Evolutionary conservation across 2,888 invertebrate species (phyloP), one percentile per base, ranked within the genome.

Genomic region (Agonum fuliginosum): DNA sequence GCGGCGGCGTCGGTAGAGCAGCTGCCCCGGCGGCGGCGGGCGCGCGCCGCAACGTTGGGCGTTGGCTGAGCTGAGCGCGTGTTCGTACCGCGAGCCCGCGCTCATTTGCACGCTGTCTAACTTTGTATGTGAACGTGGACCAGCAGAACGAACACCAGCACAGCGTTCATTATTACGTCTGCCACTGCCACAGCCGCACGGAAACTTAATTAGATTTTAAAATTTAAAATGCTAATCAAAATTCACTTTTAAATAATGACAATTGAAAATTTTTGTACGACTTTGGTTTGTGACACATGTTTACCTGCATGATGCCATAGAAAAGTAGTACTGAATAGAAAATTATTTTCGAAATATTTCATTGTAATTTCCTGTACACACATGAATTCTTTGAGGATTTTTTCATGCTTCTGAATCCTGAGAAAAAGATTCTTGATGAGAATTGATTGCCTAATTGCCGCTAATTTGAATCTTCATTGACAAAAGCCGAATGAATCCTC

Each of bases 211-310:
- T 48, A 48, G 14, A 48, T 48, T 48, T 48, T 48, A 48, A 48
- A 48, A 48, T 48, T 48, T 48, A 48, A 48, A 48, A 48, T 48
- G 48, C 48, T 48, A 48, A 48, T 48, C 48, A 48, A 48, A 48
- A 48, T 48, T 48, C 48, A 48, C 17, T 48, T 48, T 48, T 48
- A 19, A n/a, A 8, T 48, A 48, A 48, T 48, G 19, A 48, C 48
- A 20, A 48, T 48, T 48, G 48, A 48, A 12, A 48, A 48, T 37
- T 37, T 37, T n/a, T 37, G 27, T 27, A 6, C 27, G 3, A 3
- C 3, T 6, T 27, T n/a, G n/a, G n/a, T n/a, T n/a, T n/a, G n/a
- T n/a, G n/a, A n/a, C n/a, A n/a, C n/a, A n/a, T n/a, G n/a, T n/a
- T n/a, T n/a, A n/a, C n/a, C n/a, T n/a, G n/a, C n/a, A n/a, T n/a